Evolutionary conservation across 2,113 vertebrate species (phyloP).

Genomic region (Ptilonorhynchus violaceus): DNA sequence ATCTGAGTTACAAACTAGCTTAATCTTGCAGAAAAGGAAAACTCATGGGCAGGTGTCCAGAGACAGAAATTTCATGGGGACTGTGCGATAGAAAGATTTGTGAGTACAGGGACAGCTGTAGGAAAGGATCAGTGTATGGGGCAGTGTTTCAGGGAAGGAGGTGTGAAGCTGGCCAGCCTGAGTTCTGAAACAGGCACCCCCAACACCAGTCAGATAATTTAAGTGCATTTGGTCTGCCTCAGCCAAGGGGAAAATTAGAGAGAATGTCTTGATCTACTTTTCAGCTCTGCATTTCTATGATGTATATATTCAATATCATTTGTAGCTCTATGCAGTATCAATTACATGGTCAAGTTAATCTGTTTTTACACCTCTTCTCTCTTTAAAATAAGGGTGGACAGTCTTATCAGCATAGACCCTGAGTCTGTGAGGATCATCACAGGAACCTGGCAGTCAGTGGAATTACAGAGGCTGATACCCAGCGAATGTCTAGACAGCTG

Average conservation of each 20-base stretch:
- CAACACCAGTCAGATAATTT: background rate
- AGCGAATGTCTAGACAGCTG: background rate
- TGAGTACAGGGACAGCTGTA: background rate
- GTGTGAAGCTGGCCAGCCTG: background rate
- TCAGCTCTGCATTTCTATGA: background rate
- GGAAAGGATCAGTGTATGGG: background rate
- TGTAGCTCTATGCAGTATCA: background rate
- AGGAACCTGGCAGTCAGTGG: background rate
- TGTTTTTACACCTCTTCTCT: background rate
- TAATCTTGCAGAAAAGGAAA: background rate
- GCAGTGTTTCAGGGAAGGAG: background rate
- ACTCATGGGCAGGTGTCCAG: background rate
- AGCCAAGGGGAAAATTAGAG: background rate
- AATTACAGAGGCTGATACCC: background rate
- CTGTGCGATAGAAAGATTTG: background rate
- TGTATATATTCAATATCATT: background rate
- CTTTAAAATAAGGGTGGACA: background rate
- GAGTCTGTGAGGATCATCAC: background rate
- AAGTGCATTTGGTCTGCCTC: background rate
- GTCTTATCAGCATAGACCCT: background rate
- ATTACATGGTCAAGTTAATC: background rate
- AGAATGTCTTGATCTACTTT: background rate
- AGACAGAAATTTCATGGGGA: background rate
- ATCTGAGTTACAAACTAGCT: background rate
- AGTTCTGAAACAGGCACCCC: background rate